Evolutionary conservation across 2,113 vertebrate species (phyloP), one percentile per base, ranked within the genome.

Genomic region (Cichladusa arquata): DNA sequence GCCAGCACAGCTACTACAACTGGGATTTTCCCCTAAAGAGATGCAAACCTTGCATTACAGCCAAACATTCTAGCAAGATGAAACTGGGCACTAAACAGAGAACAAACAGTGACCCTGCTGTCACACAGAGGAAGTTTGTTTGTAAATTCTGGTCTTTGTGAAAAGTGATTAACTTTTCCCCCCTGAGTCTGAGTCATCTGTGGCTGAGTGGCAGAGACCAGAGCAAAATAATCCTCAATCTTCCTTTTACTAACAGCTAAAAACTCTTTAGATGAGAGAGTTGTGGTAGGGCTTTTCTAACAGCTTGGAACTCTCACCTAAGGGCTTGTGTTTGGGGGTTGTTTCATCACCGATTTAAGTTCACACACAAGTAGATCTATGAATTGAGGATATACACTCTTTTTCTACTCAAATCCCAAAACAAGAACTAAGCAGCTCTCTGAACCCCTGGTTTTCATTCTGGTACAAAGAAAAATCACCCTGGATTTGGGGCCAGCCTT

Each of bases 341-440:
- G 20, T 78, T 84, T 40, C 69, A 36, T 6, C 54, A 53, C 28
- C 2, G 3, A 25, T n/a, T 81, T n/a, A 33, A 26, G 16, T 8
- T 31, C 58, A 51, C 22, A 88, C 65, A 60, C n/a, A 65, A 64
- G 34, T 0, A 40, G 6, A 56, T 22, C 18, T 34, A 14, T 14
- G 8, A 53, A 67, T 2, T 28, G 15, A 1, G 13, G 31, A 61
- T 9, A 31, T 1, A n/a, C 26, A 19, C 62, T 38, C 1, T 50
- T 83, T 18, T 56, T 34, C 67, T 81, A 25, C 24, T 81, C 31
- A 92, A 86, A 66, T 14, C 7, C 10, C 40, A 29, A 40, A 31
- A 18, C 16, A 70, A 57, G 74, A 56, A 40, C 18, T 3, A 44
- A 79, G 61, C 42, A 82, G 42, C 23, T 86, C 58, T 47, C 40